Evolutionary conservation across 2,113 vertebrate species (phyloP), one percentile per base, ranked within the genome.

Genomic region (Morone saxatilis): DNA sequence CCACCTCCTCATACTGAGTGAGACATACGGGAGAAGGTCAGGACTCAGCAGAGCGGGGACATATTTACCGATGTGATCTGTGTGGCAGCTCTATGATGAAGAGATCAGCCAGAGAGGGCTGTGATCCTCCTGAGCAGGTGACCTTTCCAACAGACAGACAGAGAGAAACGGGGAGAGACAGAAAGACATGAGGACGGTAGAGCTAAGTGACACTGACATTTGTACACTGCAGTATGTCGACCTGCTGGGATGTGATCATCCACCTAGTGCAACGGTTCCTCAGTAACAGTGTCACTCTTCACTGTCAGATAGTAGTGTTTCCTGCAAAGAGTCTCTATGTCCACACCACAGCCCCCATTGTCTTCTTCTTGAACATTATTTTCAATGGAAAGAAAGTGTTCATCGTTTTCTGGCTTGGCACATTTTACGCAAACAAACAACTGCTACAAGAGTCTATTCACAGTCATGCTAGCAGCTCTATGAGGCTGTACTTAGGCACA

Each of bases 121-220:
- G 51, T 0, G 62, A 81, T 87, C 77, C 88, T 87, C 80, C 74
- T 16, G 86, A 91, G 79, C 72, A 36, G 81, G 36, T 83, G 91
- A 90, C 85, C 91, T 92, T 89, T 89, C 45, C 47, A 20, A 1
- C 68, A 43, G 67, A 80, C n/a, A 6, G 61, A 53, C 61, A 7
- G 40, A 36, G 38, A 14, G 45, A 76, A 50, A 75, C 5, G 0
- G 7, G 17, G 25, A 76, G 53, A 41, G 73, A 80, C 75, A 40
- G 68, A 75, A 6, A 75, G 61, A 79, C 65, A 4, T 1, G 74
- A 38, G 70, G 53, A 59, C 10, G 25, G 22, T 51, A 10, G 19
- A 25, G 70, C 70, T 36, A 40, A 71, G 54, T 6, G 40, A 80
- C 67, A 40, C 61, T 87, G 87, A 80, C 83, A 87, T 91, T 87